Base-by-base conservation (phyloP, 2,113 vertebrate species). In the Hippocampus abdominalis region DNA sequence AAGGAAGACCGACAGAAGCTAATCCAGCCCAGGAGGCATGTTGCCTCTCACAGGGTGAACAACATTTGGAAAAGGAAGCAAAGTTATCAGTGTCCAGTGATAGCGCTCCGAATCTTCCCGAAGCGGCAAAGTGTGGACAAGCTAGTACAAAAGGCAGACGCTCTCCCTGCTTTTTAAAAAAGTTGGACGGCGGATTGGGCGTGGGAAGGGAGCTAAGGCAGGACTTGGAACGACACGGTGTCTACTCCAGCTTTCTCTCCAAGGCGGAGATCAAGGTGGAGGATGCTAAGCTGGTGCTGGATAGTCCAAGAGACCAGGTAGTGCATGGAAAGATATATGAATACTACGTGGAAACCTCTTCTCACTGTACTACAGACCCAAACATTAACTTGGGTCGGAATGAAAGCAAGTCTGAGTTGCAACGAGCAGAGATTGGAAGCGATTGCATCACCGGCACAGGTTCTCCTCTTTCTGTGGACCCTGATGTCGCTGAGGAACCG, bases 281-380 rank as follows among this genome's bases (percentile, higher is more conserved):
- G 73, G 94, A 96, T 71, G 94, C 82, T 1, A 79, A 93, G 81
- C 79, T 94, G 18, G 2, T 85, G 0, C 32, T 91, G 81, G 78
- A 71, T 29, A 42, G 9, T 51, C 67, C 77, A 2, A 83, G 88
- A 0, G 70, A 83, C 15, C 80, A 78, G 25, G 25, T 66, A 0
- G 76, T 95, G 44, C 88, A 79, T 36, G 90, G 95, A 39, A 98
- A 95, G 74, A 93, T 97, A 74, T 98, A 98, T 0, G 91, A 96
- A 36, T 96, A 95, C 80, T 94, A 88, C 0, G 77, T 94, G 4
- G 92, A 95, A 72, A 94, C 94, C 0, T 82, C 79, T 9, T 96
- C 95, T 0, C 90, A 89, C 44, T 92, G 90, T 0, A 56, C 91
- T 53, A 90, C 72, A 0, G 86, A 87, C 42, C 66, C 78, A n/a